Conservation (phyloP, 2,797 vertebrate genomes). For the Lacerta viridis region DNA sequence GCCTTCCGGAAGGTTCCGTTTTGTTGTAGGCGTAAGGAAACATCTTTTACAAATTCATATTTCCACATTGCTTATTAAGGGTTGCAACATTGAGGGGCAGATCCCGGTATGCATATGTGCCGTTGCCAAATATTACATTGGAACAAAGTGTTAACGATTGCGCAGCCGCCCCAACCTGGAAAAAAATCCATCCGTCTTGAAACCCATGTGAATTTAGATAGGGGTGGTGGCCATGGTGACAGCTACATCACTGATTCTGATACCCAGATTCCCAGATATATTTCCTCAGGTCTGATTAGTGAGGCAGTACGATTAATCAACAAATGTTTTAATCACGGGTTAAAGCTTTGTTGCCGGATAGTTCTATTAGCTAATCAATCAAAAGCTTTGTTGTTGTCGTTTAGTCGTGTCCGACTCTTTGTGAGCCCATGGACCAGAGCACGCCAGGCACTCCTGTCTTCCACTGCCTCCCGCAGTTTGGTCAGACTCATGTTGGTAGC, state of each 20-base stretch:
- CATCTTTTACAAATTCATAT: slow-evolving; percentile 1
- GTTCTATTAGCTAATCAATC: slow-evolving; percentile 21
- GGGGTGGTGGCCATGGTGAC: too few species aligned
- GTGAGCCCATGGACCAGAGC: too few species aligned
- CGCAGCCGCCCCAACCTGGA: background rate
- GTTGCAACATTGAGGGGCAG: background rate
- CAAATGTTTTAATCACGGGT: slow-evolving; percentile 21
- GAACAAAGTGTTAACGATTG: too few species aligned
- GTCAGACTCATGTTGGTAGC: too few species aligned
- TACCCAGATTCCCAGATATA: background rate
- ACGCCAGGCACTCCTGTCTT: too few species aligned
- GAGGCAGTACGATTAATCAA: slow-evolving; percentile 1
- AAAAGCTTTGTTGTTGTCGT: background rate
- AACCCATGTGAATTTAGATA: background rate
- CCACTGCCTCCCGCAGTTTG: too few species aligned
- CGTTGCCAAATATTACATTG: background rate
- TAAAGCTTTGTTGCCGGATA: background rate
- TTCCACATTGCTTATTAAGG: slow-evolving; percentile 10
- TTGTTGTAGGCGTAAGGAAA: slow-evolving; percentile 3
- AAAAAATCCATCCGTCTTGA: too few species aligned
- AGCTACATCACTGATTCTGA: too few species aligned
- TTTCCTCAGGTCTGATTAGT: background rate
- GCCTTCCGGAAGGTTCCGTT: background rate
- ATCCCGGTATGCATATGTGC: background rate
- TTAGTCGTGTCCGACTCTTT: too few species aligned